Conservation (phyloP, 2,797 vertebrate species). For the Borostomias antarcticus region DNA sequence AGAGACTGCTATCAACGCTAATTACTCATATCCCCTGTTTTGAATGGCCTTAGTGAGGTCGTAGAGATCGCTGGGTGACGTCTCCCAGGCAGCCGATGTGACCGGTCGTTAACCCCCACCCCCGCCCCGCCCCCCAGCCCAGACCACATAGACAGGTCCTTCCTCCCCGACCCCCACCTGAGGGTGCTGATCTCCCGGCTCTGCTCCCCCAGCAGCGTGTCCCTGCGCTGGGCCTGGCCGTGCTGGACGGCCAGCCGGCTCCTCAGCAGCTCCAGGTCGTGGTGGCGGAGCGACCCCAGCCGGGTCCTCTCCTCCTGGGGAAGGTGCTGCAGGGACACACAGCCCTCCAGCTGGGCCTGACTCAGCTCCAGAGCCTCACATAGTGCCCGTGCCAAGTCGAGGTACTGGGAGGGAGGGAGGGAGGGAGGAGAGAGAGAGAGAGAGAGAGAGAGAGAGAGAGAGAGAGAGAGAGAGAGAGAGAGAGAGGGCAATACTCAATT, state of each 20-base stretch:
- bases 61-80: too few relatives aligned
- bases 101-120: too few relatives aligned
- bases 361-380: slow-evolving; percentile 67
- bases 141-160: too few relatives aligned
- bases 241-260: slow-evolving; percentile 68
- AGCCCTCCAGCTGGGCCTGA: slow-evolving; percentile 72
- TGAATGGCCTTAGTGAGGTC: too few relatives aligned
- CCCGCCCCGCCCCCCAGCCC: too few relatives aligned
- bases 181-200: slow-evolving; percentile 29
- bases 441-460: background rate
- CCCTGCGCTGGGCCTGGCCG: slow-evolving; percentile 66
- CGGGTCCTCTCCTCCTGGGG: slow-evolving; percentile 64
- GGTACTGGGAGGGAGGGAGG: slow-evolving; percentile 62
- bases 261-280: slow-evolving; percentile 70
- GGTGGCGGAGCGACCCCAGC: slow-evolving; percentile 54
- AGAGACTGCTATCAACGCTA: too few relatives aligned
- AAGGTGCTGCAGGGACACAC: slow-evolving; percentile 69
- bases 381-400: slow-evolving; percentile 69
- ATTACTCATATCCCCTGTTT: too few relatives aligned
- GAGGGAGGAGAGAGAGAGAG: background rate
- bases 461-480: background rate
- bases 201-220: slow-evolving; percentile 58
- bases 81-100: too few relatives aligned
- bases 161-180: slow-evolving; percentile 43
- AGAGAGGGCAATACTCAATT: background rate